Evolutionary conservation across 2,888 invertebrate genomes (phyloP), one percentile per base, ranked within the genome.

Genomic region (Crioceris asparagi): DNA sequence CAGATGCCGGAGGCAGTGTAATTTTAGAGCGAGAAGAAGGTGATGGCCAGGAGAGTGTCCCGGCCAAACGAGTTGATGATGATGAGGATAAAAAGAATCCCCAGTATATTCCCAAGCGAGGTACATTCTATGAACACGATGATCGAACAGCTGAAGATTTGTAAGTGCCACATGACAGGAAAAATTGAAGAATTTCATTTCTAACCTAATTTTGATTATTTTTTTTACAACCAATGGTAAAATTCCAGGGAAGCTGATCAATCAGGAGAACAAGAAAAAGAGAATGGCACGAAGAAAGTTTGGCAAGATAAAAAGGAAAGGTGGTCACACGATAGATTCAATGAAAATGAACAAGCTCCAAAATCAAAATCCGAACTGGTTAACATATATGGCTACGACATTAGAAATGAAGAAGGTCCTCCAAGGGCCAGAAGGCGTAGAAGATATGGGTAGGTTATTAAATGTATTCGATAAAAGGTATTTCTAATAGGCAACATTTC

Each of bases 101-200:
- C 1, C 94, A 96, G 56, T 96, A 93, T 64, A 93, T 96, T 49
- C 96, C 96, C 0, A 91, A 94, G 61, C 75, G 84, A 48, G 96
- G 96, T 1, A 88, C 88, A 1, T 96, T 96, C 63, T 96, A 96
- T 56, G 96, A 96, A 53, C 96, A 96, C 55, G 96, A 96, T 58
- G 90, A 91, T 56, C 70, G 92, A 44, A 87, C 86, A 4, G 78
- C 79, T 14, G 82, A 80, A 32, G 77, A 76, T 46, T 70, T 69
- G 77, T 78, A 62, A 65, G 61, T 55, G 21, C 21, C 21, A 21
- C 10, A 21, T 21, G 10, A 10, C 6, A 21, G 21, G 21, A 21
- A 21, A 21, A 7, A 21, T 21, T 21, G 6, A 21, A 21, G 6
- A 7, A 21, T 7, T 18, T n/a, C 6, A 27, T 44, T 45, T 35